These are phyloP conservation scores for Rhinophrynus dorsalis DNA, from an alignment of 2,797 vertebrate species.

Conservation along the genomic window DNA sequence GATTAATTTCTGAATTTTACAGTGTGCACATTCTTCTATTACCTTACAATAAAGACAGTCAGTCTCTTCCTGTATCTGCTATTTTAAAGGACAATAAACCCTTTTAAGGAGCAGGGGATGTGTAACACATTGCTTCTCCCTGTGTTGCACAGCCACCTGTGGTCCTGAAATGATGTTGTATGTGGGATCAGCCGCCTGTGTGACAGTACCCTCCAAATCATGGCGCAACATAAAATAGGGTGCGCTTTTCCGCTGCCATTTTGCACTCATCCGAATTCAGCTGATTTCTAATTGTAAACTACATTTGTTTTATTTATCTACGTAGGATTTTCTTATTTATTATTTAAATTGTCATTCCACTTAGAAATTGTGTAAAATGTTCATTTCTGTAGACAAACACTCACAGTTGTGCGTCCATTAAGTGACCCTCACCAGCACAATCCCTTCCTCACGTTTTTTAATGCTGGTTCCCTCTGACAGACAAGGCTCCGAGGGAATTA, in stretches of 20 bases:
- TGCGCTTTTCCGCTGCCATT: slow-evolving; percentile 42
- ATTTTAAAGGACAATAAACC: slow-evolving; percentile 54
- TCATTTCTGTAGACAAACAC: slow-evolving; percentile 57
- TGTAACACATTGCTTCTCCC: too few species aligned
- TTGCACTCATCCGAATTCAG: slow-evolving; percentile 29
- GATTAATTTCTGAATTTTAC: slow-evolving; percentile 61
- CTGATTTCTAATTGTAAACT: slow-evolving; percentile 50
- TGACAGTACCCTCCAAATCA: slow-evolving; percentile 7
- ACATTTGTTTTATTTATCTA: slow-evolving; percentile 58
- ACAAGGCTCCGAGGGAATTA: slow-evolving; percentile 53
- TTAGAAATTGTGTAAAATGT: slow-evolving; percentile 56
- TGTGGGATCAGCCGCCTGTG: not conserved
- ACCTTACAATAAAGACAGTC: slow-evolving; percentile 50
- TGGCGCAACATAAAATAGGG: slow-evolving; percentile 40
- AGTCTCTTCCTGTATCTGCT: slow-evolving; percentile 56
- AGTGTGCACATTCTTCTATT: slow-evolving; percentile 66
- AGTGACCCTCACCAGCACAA: slow-evolving; percentile 74
- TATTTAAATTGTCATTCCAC: slow-evolving; percentile 68
- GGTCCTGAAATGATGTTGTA: too few species aligned
- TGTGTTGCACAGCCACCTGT: too few species aligned
- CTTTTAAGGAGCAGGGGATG: too few species aligned
- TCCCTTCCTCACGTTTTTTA: slow-evolving; percentile 64
- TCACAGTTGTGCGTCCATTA: slow-evolving; percentile 62
- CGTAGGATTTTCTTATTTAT: slow-evolving; percentile 64
- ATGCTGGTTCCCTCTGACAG: slow-evolving; percentile 59